phyloP scores from a whole-genome alignment of 2,113 vertebrate species.

The Globicephala melas region DNA sequence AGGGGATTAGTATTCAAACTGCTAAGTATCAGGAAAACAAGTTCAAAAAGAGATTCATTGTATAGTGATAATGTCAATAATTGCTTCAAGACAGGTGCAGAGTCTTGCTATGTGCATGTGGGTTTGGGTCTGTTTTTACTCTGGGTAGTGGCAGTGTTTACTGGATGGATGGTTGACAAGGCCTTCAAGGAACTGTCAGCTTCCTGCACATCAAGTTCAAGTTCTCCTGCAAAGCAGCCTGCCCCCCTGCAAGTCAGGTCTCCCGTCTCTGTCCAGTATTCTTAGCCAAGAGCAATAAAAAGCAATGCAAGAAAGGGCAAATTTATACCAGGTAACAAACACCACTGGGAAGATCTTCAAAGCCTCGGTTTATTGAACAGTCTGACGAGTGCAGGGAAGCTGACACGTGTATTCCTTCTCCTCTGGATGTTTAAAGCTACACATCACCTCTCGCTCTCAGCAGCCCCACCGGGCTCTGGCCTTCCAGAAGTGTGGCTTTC shows the following conservation, averaged over 20 bases:
- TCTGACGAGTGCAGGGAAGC: constrained; percentile 4
- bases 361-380: constrained; percentile 24
- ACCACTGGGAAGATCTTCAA: constrained; percentile 31
- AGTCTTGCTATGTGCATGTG: constrained; percentile 51
- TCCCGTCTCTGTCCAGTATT: constrained; percentile 55
- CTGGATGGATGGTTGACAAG: constrained; percentile 53
- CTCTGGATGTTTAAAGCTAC: not conserved
- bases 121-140: constrained; percentile 65
- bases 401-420: not conserved
- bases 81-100: constrained; percentile 85
- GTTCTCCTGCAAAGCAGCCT: constrained; percentile 59
- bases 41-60: constrained; percentile 73
- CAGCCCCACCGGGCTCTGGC: not conserved
- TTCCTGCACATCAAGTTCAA: constrained; percentile 77
- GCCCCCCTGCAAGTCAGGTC: constrained; percentile 67
- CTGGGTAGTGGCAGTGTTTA: constrained; percentile 54
- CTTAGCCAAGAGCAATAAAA: constrained; percentile 83
- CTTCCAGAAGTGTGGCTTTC: constrained; percentile 2
- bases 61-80: constrained; percentile 82
- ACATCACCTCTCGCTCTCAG: not conserved
- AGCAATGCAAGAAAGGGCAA: constrained; percentile 72
- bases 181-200: constrained; percentile 69
- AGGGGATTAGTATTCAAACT: constrained; percentile 86
- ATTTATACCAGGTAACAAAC: constrained; percentile 69
- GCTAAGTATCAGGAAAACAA: constrained; percentile 82